phyloP scores from a whole-genome alignment of 2,888 invertebrate species.

The Ischnus inquisitorius region DNA sequence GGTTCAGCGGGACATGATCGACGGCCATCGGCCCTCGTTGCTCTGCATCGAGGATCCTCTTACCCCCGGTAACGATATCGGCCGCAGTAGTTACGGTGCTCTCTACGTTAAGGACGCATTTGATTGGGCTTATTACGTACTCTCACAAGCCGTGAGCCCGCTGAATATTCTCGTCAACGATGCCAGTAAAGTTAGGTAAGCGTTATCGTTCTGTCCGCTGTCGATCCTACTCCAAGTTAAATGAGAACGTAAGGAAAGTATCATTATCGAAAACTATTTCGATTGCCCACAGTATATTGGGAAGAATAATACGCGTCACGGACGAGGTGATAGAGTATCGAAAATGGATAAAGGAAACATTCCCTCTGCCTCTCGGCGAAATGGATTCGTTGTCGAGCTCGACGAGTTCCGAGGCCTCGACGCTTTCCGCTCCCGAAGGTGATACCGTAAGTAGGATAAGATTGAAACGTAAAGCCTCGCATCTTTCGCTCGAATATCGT shows the following conservation, averaged over 20 bases:
- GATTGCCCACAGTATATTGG: constrained; percentile 89
- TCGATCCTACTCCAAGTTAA: neutral
- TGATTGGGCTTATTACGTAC: constrained; percentile 96
- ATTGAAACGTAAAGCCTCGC: neutral
- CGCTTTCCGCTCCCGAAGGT: constrained; percentile 84
- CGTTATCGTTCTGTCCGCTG: neutral
- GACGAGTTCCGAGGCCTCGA: constrained; percentile 84
- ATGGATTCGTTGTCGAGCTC: constrained; percentile 84
- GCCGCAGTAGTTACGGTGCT: constrained; percentile 98
- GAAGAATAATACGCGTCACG: constrained; percentile 96
- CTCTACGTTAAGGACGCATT: constrained; percentile 96
- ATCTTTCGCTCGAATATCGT: neutral
- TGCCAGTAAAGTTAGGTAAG: constrained; percentile 85
- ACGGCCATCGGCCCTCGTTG: constrained; percentile 96
- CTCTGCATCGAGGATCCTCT: constrained; percentile 99
- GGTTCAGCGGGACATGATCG: constrained; percentile 96
- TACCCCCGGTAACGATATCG: constrained; percentile 98
- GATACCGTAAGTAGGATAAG: constrained; percentile 80
- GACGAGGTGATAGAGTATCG: constrained; percentile 95
- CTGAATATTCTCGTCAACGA: constrained; percentile 86
- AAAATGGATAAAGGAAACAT: constrained; percentile 88
- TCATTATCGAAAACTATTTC: neutral
- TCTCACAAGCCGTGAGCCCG: constrained; percentile 91
- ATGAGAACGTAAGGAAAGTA: neutral
- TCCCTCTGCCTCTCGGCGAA: constrained; percentile 81